phyloP scores from a whole-genome alignment of 2,797 vertebrate genomes.

The Hybognathus amarus region DNA sequence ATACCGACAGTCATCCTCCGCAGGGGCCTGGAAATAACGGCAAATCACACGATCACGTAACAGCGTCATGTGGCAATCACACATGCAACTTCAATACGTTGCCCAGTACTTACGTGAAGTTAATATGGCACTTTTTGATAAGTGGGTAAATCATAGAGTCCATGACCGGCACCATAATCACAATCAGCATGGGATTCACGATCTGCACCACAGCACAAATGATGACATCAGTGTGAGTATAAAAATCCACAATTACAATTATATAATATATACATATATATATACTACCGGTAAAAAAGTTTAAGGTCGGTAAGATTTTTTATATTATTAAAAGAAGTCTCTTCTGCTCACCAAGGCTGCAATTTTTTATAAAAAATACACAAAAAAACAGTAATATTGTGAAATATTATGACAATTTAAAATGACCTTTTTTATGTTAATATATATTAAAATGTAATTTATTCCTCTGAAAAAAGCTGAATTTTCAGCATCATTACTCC shows the following conservation, averaged over 20 bases:
- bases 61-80: background rate
- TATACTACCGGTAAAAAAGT: too few species aligned
- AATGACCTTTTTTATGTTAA: too few species aligned
- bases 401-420: too few species aligned
- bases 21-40: constrained; percentile 79
- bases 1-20: constrained; percentile 93
- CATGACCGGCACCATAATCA: constrained; percentile 86
- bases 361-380: too few species aligned
- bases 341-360: too few species aligned
- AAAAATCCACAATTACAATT: background rate
- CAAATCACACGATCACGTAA: background rate
- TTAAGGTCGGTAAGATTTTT: too few species aligned
- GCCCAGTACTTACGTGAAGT: constrained; percentile 85
- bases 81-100: background rate
- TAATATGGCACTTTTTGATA: constrained; percentile 86
- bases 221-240: background rate
- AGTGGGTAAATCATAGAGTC: constrained; percentile 87
- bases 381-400: too few species aligned
- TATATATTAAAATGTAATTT: too few species aligned
- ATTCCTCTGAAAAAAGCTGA: too few species aligned
- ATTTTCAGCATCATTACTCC: too few species aligned
- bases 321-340: too few species aligned
- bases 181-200: constrained; percentile 90
- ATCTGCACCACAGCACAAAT: constrained; percentile 75
- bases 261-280: too few species aligned